Evolutionary conservation across 64 coral and sea anemone genomes (phyloP).

Genomic region (Platygyra sinensis): DNA sequence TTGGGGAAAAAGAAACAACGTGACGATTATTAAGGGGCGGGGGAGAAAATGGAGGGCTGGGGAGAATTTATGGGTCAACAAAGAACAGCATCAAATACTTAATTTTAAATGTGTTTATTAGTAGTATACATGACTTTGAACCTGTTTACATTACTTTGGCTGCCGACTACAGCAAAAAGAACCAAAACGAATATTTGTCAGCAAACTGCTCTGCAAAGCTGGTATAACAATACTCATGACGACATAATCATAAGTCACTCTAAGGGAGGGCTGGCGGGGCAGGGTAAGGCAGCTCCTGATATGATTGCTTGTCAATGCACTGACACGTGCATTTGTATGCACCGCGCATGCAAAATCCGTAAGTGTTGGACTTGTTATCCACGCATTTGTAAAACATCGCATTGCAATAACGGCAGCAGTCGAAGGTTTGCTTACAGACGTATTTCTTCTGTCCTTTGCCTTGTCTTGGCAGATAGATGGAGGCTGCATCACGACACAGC

Average conservation of each 20-base stretch:
- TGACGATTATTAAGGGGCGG: too few relatives aligned
- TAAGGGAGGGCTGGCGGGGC: too few relatives aligned
- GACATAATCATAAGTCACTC: too few relatives aligned
- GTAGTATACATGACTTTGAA: background rate
- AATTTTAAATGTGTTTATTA: background rate
- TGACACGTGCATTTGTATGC: constrained; percentile 5
- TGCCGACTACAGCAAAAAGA: background rate
- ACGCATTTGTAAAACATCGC: background rate
- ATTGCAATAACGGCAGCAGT: constrained; percentile 9
- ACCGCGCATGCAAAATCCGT: background rate
- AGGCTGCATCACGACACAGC: background rate
- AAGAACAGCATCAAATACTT: background rate
- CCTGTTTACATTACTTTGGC: background rate
- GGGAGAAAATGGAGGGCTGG: too few relatives aligned
- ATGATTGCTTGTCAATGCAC: background rate
- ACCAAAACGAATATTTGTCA: background rate
- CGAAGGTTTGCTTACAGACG: background rate
- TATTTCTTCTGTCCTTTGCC: background rate
- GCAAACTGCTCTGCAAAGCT: background rate
- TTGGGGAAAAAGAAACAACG: too few relatives aligned
- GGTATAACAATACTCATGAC: background rate
- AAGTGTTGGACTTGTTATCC: background rate
- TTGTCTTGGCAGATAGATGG: background rate
- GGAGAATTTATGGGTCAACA: background rate
- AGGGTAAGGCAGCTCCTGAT: background rate